These are phyloP conservation scores for Hemiprocne comata DNA, from an alignment of 2,113 vertebrate species.

Conservation along the genomic window DNA sequence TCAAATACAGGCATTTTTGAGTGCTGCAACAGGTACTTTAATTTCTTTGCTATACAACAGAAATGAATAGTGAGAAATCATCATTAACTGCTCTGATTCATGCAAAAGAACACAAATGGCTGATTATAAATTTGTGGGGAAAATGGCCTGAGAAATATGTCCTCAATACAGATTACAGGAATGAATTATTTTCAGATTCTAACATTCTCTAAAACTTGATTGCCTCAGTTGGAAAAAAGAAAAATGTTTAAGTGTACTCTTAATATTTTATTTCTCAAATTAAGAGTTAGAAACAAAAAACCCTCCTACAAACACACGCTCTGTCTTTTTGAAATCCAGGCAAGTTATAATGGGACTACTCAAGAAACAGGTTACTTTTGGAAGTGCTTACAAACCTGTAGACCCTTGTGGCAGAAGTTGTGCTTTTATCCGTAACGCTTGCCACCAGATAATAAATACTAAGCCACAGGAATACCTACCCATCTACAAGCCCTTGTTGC, in stretches of 20 bases:
- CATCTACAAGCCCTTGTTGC: slow-evolving; percentile 96
- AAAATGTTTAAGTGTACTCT: neutral
- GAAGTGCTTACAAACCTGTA: neutral
- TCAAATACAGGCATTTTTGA: neutral
- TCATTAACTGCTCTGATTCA: neutral
- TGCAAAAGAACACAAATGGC: neutral
- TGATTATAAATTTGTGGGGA: neutral
- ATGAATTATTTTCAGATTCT: neutral
- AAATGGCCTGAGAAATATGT: neutral
- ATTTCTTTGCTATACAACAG: neutral
- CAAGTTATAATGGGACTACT: neutral
- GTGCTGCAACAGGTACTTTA: neutral
- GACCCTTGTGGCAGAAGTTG: neutral
- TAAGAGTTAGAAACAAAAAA: neutral
- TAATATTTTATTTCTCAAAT: neutral
- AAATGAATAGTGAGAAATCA: neutral
- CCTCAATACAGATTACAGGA: neutral
- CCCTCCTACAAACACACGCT: neutral
- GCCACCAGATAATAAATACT: neutral
- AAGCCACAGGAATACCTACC: slow-evolving; percentile 77
- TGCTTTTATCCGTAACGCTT: neutral
- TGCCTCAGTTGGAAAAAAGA: neutral
- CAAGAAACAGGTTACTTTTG: neutral
- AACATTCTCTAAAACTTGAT: neutral
- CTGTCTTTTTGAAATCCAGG: neutral